Percentiles rank a stretch among this genome's conserved stretches.
These are phyloP conservation scores for Melospiza georgiana DNA, from an alignment of 2,113 vertebrate genomes.

Conservation along the genomic window DNA sequence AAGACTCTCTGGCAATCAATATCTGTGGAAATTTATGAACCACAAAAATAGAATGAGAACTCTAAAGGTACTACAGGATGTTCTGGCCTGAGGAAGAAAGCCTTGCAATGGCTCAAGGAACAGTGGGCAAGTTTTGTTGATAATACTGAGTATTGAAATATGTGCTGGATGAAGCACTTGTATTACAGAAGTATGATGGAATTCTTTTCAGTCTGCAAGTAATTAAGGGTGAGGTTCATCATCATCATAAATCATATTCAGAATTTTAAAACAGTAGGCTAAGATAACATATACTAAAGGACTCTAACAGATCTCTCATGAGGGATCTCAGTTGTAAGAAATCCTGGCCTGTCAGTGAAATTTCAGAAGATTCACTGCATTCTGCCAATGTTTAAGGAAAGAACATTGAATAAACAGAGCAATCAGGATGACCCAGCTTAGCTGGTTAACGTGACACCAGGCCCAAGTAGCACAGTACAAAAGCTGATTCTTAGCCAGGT, in stretches of 20 bases:
- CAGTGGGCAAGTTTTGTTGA: neutral
- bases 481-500: neutral
- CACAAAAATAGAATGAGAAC: neutral
- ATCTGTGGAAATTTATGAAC: neutral
- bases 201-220: neutral
- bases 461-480: neutral
- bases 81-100: neutral
- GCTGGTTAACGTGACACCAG: conserved; percentile 20
- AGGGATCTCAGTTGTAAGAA: neutral
- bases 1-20: neutral
- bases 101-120: neutral
- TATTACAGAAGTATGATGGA: neutral
- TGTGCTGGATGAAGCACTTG: neutral
- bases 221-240: neutral
- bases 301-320: neutral
- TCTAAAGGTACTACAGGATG: neutral
- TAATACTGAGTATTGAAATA: neutral
- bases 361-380: neutral
- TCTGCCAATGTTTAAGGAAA: conserved; percentile 37
- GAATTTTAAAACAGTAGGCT: neutral
- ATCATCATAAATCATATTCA: neutral
- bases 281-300: neutral
- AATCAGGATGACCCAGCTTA: conserved; percentile 44
- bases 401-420: neutral
- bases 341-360: neutral